Evolutionary conservation across 2,113 vertebrate genomes (phyloP), one percentile per base, ranked within the genome.

Genomic region (Carassius auratus): DNA sequence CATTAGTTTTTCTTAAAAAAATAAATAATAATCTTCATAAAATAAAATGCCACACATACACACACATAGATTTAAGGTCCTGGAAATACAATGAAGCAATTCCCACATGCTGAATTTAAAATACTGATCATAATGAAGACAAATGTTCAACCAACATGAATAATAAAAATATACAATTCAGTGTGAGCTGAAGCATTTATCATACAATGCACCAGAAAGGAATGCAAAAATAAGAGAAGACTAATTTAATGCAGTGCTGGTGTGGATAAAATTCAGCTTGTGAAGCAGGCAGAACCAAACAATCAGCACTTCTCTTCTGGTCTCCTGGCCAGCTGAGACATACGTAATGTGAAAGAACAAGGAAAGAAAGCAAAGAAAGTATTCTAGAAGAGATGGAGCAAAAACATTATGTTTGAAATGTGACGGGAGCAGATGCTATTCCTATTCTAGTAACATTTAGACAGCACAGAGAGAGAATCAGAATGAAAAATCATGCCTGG

Each of bases 141-240:
- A 73, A 77, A 87, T 82, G 14, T 1, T 69, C 33, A 73, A 57
- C 23, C 10, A 81, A 59, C 33, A 76, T 26, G 42, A 48, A 76
- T 48, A 81, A 61, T 36, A 83, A 62, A 77, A 61, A 64, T 62
- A 52, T 73, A 68, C 14, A 21, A 50, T 71, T 77, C 59, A 19
- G 42, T 61, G 85, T 76, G 42, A 17, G n/a, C 71, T 66, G 76
- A 75, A 73, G 85, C 52, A 80, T 68, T n/a, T n/a, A 85, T 38
- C 8, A 64, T 10, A 74, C 23, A 79, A 5, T 13, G 26, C 26
- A 79, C 19, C n/a, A 10, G 57, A 48, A 21, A 12, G 21, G 12
- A 69, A 55, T 30, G 26, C 17, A 21, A 73, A 84, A 76, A 76
- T 21, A 52, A 74, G 5, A 66, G 52, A 66, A 5, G 6, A 9